Percentiles rank a stretch among this genome's conserved stretches.
Evolutionary conservation across 2,113 vertebrate genomes (phyloP).

Genomic region (Nerophis lumbriciformis): DNA sequence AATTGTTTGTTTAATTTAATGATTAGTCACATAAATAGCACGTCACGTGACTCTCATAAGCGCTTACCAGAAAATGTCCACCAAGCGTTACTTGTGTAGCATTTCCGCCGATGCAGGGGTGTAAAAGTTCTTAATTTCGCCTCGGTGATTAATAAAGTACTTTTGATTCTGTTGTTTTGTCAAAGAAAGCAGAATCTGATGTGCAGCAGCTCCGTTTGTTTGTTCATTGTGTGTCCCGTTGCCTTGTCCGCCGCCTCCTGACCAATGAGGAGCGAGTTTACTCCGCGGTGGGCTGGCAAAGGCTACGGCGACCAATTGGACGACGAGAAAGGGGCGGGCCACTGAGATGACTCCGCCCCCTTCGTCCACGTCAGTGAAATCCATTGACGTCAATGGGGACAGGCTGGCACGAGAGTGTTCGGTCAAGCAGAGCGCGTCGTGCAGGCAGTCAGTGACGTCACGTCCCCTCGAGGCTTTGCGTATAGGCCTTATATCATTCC

Average conservation of each 20-base stretch:
- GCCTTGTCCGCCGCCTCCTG: background rate
- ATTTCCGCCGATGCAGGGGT: background rate
- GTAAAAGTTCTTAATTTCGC: too few species aligned
- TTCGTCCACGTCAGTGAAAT: constrained; percentile 40
- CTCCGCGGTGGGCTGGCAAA: background rate
- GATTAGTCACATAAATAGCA: background rate
- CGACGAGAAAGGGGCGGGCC: background rate
- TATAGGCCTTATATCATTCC: background rate
- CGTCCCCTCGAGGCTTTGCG: background rate
- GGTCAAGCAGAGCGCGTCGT: constrained; percentile 24
- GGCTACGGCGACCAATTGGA: constrained; percentile 23
- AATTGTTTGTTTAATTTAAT: background rate
- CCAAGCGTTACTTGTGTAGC: background rate
- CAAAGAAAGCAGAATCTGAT: background rate
- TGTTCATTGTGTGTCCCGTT: background rate
- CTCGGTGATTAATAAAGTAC: too few species aligned
- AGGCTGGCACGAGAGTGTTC: constrained; percentile 21
- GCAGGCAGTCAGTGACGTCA: constrained; percentile 34
- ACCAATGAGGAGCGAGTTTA: constrained; percentile 13
- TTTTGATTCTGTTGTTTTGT: background rate
- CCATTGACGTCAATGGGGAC: constrained; percentile 65
- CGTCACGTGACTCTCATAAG: background rate
- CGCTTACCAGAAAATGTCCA: background rate
- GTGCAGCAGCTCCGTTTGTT: background rate
- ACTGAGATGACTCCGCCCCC: constrained; percentile 12